Conservation (phyloP, 1,140 invertebrate genomes). For the Drosophila setifemur region DNA sequence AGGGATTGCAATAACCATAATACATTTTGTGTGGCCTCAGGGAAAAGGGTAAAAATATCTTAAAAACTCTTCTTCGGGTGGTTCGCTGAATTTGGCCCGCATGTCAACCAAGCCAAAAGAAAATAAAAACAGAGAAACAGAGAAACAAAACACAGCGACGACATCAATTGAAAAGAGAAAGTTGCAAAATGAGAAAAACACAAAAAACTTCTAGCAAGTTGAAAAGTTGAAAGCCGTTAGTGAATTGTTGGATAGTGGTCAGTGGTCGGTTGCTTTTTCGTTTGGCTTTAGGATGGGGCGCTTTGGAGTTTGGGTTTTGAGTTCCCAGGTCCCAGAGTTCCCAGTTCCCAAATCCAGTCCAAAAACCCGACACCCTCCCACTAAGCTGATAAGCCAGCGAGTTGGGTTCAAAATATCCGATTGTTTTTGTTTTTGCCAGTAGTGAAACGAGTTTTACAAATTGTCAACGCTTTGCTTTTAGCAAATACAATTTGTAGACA, state of each 20-base stretch:
- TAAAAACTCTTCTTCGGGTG: not conserved
- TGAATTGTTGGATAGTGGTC: conserved; percentile 2
- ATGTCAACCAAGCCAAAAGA: conserved; percentile 30
- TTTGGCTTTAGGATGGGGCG: not conserved
- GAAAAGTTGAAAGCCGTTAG: conserved; percentile 64
- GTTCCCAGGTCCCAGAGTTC: conserved; percentile 2
- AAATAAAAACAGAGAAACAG: conserved; percentile 24
- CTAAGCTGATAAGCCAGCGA: conserved; percentile 48
- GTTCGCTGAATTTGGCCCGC: conserved; percentile 25
- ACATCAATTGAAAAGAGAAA: conserved; percentile 79
- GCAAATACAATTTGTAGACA: conserved; percentile 70
- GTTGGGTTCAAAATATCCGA: conserved; percentile 27
- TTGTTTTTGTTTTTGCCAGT: conserved; percentile 18
- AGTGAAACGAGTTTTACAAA: conserved; percentile 78
- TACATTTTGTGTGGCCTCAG: not conserved
- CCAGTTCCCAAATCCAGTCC: conserved; percentile 28
- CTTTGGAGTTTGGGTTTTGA: not conserved
- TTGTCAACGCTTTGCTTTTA: conserved; percentile 75
- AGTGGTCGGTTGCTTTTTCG: conserved; percentile 1
- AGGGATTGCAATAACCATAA: not conserved
- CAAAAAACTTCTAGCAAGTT: conserved; percentile 71
- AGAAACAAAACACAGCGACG: conserved; percentile 33
- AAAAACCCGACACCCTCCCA: conserved; percentile 26
- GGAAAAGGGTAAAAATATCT: not conserved
- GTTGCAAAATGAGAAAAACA: conserved; percentile 53